These are phyloP conservation scores for Chinchilla lanigera DNA, from an alignment of 2,113 vertebrate species.

Conservation along the genomic window DNA sequence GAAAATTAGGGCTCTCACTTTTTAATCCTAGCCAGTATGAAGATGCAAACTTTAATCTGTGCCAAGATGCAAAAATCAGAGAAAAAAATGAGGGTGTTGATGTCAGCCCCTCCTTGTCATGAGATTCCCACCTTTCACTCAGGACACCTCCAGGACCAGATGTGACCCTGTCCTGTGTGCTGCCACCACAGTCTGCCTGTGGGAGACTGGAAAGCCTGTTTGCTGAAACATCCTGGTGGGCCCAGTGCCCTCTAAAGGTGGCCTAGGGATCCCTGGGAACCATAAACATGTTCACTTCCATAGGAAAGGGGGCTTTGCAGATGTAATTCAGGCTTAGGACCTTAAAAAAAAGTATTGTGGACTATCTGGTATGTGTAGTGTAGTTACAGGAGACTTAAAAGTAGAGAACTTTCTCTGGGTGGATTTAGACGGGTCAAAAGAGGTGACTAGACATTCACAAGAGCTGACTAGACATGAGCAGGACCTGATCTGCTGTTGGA, in stretches of 20 bases:
- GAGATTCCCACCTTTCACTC: neutral
- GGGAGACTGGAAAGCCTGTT: neutral
- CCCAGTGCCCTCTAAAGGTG: neutral
- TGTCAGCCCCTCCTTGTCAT: neutral
- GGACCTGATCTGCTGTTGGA: neutral
- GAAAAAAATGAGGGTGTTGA: neutral
- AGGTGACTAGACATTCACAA: neutral
- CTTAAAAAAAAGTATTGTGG: neutral
- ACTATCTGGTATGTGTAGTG: neutral
- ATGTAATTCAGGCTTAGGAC: neutral
- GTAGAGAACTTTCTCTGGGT: neutral
- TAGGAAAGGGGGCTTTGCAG: neutral
- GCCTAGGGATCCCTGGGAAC: neutral
- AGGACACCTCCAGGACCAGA: neutral
- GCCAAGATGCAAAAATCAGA: neutral
- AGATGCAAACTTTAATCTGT: neutral
- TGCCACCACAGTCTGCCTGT: neutral
- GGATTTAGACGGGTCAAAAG: neutral
- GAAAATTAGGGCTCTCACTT: neutral
- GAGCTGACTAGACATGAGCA: neutral
- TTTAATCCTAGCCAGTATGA: slow-evolving; percentile 13
- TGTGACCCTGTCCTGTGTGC: neutral
- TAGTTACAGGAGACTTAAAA: slow-evolving; percentile 1
- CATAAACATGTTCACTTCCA: neutral
- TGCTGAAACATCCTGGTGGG: neutral